A percentile compares a stretch with the other conserved stretches of the same genome.
Conservation (phyloP, 2,888 invertebrate genomes). For the Apamea crenata region DNA sequence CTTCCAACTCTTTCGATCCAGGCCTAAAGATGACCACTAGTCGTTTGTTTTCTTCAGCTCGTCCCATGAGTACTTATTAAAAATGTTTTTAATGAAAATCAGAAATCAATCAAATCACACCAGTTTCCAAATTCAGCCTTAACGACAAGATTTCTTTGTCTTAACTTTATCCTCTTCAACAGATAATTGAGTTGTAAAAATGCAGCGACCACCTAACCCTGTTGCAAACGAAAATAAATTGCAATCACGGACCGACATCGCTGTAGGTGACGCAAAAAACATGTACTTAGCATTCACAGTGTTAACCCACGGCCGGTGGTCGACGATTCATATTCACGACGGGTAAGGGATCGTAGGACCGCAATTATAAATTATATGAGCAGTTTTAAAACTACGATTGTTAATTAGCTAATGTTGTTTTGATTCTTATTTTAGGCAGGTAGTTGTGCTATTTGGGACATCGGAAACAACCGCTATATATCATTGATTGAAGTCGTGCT, state of each 20-base stretch:
- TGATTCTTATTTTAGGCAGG: conserved; percentile 59
- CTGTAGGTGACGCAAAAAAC: conserved; percentile 77
- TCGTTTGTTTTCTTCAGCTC: too few species aligned
- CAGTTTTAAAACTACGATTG: conserved; percentile 64
- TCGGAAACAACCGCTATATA: conserved; percentile 50
- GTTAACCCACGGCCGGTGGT: conserved; percentile 71
- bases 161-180: conserved; percentile 14
- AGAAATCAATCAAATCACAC: too few species aligned
- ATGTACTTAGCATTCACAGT: conserved; percentile 66
- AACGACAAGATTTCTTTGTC: neutral
- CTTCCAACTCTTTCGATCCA: too few species aligned
- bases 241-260: conserved; percentile 67
- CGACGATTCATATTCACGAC: conserved; percentile 65
- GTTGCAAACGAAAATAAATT: conserved; percentile 64
- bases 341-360: conserved; percentile 46
- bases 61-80: neutral
- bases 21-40: too few species aligned
- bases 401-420: conserved; percentile 63
- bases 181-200: conserved; percentile 42
- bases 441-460: conserved; percentile 42
- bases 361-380: conserved; percentile 71
- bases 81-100: neutral
- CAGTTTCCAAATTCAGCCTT: neutral
- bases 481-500: conserved; percentile 21
- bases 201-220: conserved; percentile 62